Base-by-base conservation (phyloP, 2,797 vertebrate species). In the Ciconia nigra region DNA sequence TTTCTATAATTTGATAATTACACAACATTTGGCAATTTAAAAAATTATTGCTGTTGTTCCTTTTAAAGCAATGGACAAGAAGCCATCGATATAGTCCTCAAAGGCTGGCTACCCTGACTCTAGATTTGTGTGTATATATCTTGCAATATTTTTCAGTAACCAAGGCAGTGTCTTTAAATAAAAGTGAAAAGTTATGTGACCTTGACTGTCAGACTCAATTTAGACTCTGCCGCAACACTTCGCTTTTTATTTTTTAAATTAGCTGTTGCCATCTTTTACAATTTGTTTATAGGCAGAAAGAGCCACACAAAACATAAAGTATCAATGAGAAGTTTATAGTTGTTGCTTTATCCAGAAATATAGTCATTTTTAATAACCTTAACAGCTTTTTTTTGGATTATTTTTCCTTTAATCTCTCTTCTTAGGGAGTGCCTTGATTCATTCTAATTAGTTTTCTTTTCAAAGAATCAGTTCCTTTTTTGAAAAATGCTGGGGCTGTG, bases 201-300 rank as follows among this genome's bases (percentile, higher is more conserved):
- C 97, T 97, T 98, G 96, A 65, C 96, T 97, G 98, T 98, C 98
- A 98, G 94, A 96, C 83, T 97, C 93, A 92, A 97, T 98, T 98
- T 97, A 97, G 96, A 85, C 91, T 76, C 82, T 8, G 41, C 91
- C 2, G 21, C 74, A 91, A 93, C 94, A 97, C 96, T 98, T 97
- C 4, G 72, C 95, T 74, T 97, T 97, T 98, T 98, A 98, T 98
- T 98, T 98, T 98, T 98, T 98, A 97, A 98, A 97, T 98, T 96
- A 97, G 97, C 94, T 83, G 54, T 94, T 97, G 87, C 97, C 96
- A 97, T 98, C 97, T 98, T 97, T 97, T 97, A 96, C 96, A 97
- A 93, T 98, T 97, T 97, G 97, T 97, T 97, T 95, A 83, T 80
- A 92, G 89, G 94, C 94, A 89, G 94, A 88, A 91, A 87, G 95